Evolutionary conservation across 2,797 vertebrate species (phyloP).

Genomic region (Tenualosa thibaudeaui): DNA sequence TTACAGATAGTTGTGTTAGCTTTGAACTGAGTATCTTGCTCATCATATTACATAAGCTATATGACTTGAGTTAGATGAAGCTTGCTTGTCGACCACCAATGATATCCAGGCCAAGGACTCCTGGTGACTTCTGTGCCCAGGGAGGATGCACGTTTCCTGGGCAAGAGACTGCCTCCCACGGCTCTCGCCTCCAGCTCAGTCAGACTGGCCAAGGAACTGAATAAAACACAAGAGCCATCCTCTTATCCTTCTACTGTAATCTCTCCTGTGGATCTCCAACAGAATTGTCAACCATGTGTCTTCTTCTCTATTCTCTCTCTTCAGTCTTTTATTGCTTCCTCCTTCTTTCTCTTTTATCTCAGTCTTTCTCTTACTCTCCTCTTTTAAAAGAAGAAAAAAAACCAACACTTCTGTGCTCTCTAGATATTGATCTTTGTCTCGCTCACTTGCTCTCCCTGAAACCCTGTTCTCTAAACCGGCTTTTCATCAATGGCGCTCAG

Average conservation of each 20-base stretch:
- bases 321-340: neutral
- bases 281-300: neutral
- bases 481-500: slow-evolving; percentile 17
- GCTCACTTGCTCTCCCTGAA: slow-evolving; percentile 27
- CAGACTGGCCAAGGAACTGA: no score
- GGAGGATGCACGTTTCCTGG: no score
- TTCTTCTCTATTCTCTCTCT: neutral
- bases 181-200: no score
- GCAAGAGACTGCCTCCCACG: no score
- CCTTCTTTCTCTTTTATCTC: neutral
- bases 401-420: neutral
- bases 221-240: neutral
- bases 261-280: neutral
- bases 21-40: no score
- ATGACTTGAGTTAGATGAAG: no score
- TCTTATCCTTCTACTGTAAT: neutral
- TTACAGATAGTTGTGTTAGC: no score
- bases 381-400: neutral
- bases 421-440: slow-evolving; percentile 21
- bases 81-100: no score
- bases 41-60: no score
- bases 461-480: slow-evolving; percentile 1
- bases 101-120: no score
- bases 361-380: neutral
- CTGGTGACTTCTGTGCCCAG: no score